Base-by-base conservation (phyloP, 2,113 vertebrate genomes). In the Myotis brandtii region DNA sequence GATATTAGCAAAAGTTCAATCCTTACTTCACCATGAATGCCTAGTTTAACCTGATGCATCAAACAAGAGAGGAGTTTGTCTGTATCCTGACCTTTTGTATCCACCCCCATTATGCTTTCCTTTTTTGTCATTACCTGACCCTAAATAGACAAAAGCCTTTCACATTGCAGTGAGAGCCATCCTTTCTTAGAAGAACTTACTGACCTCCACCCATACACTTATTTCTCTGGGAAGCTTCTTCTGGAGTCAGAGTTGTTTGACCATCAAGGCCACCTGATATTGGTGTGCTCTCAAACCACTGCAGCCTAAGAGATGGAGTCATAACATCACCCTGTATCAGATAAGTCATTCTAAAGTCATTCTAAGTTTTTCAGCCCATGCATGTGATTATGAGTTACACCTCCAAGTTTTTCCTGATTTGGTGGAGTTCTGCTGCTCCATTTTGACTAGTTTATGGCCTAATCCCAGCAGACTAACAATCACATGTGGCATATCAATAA, bases 141-240 rank as follows among this genome's bases (percentile, higher is more conserved):
- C 46, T 52, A 93, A 12, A 48, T 21, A 72, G 62, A 70, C 13
- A 95, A 75, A 91, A 87, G 5, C 6, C 21, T 89, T 86, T 92
- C 67, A 5, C 80, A 82, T 62, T 75, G 75, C 67, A 70, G 20
- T 81, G 40, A 87, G 2, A 92, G 4, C 30, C 1, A 76, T 75
- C n/a, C 13, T 75, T 23, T 46, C 10, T 81, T 34, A 70, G 52
- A 91, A 77, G 48, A 17, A 69, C 34, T 81, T 89, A 69, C 11
- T 64, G 27, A 32, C 66, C 9, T 59, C 27, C 14, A 18, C 0
- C 17, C 17, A 5, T 82, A 34, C 6, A 79, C 40, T 64, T 87
- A 66, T 37, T 95, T 91, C 34, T 91, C 32, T n/a, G 14, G 32
- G 34, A 70, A 37, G 66, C 14, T 81, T 86, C 11, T 91, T 95